These are phyloP conservation scores for Cuculus canorus DNA, from an alignment of 2,797 vertebrate species.

Conservation along the genomic window DNA sequence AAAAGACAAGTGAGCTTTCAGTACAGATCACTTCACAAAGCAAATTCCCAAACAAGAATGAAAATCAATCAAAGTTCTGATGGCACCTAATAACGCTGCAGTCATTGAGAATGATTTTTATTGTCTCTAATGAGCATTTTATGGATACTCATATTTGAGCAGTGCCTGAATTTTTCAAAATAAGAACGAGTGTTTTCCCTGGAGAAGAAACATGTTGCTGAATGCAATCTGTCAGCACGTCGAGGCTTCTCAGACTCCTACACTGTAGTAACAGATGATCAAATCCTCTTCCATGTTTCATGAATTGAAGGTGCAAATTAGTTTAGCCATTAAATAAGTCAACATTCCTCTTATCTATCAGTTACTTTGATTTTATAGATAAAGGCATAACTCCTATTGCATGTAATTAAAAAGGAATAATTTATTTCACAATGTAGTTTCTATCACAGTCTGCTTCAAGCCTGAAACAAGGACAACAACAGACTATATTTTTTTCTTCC, in stretches of 20 bases:
- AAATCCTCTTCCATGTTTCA: constrained; percentile 58
- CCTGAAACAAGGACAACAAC: constrained; percentile 61
- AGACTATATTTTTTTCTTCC: constrained; percentile 44
- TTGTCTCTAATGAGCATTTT: constrained; percentile 65
- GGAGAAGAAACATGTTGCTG: constrained; percentile 42
- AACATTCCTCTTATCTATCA: constrained; percentile 57
- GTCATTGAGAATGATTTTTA: constrained; percentile 53
- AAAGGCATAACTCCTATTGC: constrained; percentile 61
- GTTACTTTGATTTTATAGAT: constrained; percentile 68
- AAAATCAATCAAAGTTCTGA: constrained; percentile 50
- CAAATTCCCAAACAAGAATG: constrained; percentile 9
- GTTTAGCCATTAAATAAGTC: constrained; percentile 61
- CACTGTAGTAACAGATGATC: constrained; percentile 36
- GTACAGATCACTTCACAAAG: background rate
- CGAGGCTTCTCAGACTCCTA: background rate
- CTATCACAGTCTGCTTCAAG: constrained; percentile 51
- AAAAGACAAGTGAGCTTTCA: background rate
- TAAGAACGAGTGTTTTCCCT: constrained; percentile 38
- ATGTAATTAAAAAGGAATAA: constrained; percentile 71
- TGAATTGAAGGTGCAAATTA: constrained; percentile 60
- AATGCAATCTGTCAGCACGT: constrained; percentile 45
- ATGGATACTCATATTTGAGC: constrained; percentile 40
- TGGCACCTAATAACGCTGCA: constrained; percentile 43
- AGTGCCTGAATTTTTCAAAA: constrained; percentile 52
- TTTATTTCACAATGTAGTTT: constrained; percentile 63